Base-by-base conservation (phyloP, 2,888 invertebrate species). In the Melitaea athalia region DNA sequence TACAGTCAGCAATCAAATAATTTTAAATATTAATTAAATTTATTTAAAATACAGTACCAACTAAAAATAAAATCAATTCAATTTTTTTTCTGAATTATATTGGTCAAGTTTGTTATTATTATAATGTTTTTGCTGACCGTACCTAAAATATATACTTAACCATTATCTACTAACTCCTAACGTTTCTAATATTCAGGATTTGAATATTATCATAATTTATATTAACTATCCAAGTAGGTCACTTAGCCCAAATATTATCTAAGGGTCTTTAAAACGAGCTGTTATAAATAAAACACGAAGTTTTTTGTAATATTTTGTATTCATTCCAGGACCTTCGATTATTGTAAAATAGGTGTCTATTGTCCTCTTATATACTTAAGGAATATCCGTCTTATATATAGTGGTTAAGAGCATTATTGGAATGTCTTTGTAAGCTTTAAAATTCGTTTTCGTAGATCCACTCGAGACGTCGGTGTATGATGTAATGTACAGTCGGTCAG, bases 301-400 rank as follows among this genome's bases (percentile, higher is more conserved):
- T 73, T 89, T 88, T 24, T 91, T 91, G 85, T 90, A 91, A 91
- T 85, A 84, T 91, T 91, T 91, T 92, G 83, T 91, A 92, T 88
- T 85, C 91, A 92, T 92, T 92, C 91, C 73, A 74, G 49, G 59
- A 71, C 67, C 64, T 70, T 72, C 65, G 64, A 72, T 67, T 70
- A 70, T 71, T 88, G 85, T 91, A 88, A 84, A 81, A 88, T 91
- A 91, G 84, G 83, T 86, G 85, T 89, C 85, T 90, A 88, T 83
- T 85, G 89, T 89, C 89, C 86, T 89, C 82, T 88, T 80, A 76
- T 84, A 79, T 79, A 81, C 70, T 77, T 89, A 89, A 88, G 87
- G 76, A 84, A 82, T 90, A 89, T 91, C 91, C 91, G 91, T 91
- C 91, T 90, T 89, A 80, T 88, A 85, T 80, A 79, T 89, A 89